Evolutionary conservation across 2,113 vertebrate genomes (phyloP).

Genomic region (Holacanthus passer): DNA sequence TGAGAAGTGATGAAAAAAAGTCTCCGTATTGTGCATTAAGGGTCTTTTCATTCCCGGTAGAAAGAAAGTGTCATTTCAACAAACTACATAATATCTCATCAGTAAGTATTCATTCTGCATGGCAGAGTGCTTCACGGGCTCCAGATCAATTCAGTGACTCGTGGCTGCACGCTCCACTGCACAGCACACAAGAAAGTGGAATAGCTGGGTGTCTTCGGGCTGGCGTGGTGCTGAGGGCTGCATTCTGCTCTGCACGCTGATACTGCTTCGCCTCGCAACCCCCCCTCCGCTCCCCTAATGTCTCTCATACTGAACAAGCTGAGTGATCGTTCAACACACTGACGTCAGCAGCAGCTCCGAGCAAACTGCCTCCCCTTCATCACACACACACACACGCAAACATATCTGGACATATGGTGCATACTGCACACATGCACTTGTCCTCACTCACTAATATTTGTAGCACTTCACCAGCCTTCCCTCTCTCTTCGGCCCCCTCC

Average conservation of each 20-base stretch:
- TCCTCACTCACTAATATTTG: slow-evolving; percentile 37
- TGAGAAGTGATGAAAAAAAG: slow-evolving; percentile 1
- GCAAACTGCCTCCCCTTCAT: slow-evolving; percentile 39
- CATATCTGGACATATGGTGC: slow-evolving; percentile 34
- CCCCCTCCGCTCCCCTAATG: slow-evolving; percentile 10
- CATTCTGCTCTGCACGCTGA: slow-evolving; percentile 41
- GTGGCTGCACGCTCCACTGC: slow-evolving; percentile 25
- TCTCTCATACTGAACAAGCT: slow-evolving; percentile 51
- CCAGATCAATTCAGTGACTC: slow-evolving; percentile 44
- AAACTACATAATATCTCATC: slow-evolving; percentile 57
- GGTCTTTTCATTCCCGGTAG: slow-evolving; percentile 28
- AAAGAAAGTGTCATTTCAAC: slow-evolving; percentile 46
- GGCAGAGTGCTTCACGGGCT: slow-evolving; percentile 42
- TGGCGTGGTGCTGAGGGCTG: slow-evolving; percentile 40
- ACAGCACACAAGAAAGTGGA: slow-evolving; percentile 17
- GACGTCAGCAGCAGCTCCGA: slow-evolving; percentile 58
- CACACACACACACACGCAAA: slow-evolving; percentile 28
- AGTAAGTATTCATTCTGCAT: slow-evolving; percentile 62
- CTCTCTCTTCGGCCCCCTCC: slow-evolving; percentile 25
- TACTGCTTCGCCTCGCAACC: slow-evolving; percentile 7
- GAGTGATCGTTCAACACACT: slow-evolving; percentile 55
- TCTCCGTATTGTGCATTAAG: background rate
- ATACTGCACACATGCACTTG: slow-evolving; percentile 3
- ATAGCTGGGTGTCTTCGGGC: slow-evolving; percentile 57
- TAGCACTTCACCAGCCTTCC: slow-evolving; percentile 39